Evolutionary conservation across 1,140 invertebrate species (phyloP).

Genomic region (Physella acuta): DNA sequence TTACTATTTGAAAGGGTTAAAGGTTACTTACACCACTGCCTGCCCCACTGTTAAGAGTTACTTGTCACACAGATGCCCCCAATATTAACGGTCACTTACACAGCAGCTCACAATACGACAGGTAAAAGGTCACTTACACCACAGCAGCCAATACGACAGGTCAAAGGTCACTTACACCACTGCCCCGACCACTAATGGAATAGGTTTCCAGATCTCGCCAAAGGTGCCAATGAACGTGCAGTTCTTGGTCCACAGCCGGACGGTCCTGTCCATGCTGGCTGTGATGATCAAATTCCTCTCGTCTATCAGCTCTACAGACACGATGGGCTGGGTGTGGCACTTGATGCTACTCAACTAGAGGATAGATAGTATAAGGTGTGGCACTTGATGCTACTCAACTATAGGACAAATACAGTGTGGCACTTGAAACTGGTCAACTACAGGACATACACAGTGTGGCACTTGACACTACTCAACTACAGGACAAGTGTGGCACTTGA

Average conservation of each 20-base stretch:
- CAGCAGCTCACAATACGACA: neutral
- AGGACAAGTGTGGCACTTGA: too few species aligned
- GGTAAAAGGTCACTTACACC: neutral
- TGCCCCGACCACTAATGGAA: neutral
- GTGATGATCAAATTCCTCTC: slow-evolving; percentile 20
- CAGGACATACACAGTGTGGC: neutral
- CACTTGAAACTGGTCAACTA: neutral
- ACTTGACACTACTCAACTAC: too few species aligned
- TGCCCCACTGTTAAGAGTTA: too few species aligned
- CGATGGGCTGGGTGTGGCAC: slow-evolving; percentile 16
- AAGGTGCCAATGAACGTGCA: slow-evolving; percentile 24
- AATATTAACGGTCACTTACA: too few species aligned
- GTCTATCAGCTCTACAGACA: slow-evolving; percentile 17
- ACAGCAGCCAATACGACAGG: neutral
- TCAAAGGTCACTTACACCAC: slow-evolving; percentile 13
- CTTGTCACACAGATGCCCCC: too few species aligned
- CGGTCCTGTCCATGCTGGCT: slow-evolving; percentile 16
- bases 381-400: neutral
- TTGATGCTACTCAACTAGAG: slow-evolving; percentile 21
- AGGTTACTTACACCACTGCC: neutral
- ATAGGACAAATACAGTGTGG: neutral
- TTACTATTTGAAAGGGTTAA: neutral
- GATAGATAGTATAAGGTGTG: neutral
- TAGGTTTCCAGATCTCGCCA: slow-evolving; percentile 18
- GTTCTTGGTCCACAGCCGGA: slow-evolving; percentile 27